Evolutionary conservation across 2,797 vertebrate species (phyloP), one percentile per base, ranked within the genome.

Genomic region (Cyprinodon diabolis): DNA sequence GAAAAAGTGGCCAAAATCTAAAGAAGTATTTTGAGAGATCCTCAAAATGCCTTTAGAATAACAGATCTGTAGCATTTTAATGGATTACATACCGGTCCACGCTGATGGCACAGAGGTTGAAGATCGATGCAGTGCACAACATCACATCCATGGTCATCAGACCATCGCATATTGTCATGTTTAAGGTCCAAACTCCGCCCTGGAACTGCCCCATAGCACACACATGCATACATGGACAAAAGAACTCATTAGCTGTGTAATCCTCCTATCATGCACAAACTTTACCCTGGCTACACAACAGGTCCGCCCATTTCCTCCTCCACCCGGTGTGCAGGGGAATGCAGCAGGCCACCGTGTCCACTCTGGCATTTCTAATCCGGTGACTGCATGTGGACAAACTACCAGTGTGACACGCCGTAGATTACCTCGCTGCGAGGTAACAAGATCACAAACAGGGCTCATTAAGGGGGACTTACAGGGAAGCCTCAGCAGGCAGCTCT

Each of bases 141-240:
- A 98, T 97, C 87, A 98, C 97, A 0, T 99, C 98, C 97, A 98
- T 97, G 83, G 97, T 96, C 98, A 98, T 97, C 85, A 99, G 95
- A 49, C 94, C 89, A 52, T 99, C 97, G 7, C 98, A 99, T 47
- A 97, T 72, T 56, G 90, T 82, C 0, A 90, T 93, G 87, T 96
- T 95, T 83, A 98, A 90, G 71, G 95, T 91, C 97, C 98, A 98
- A 66, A 96, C 93, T 0, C 97, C 98, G 14, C 96, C 97, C 92
- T 96, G 96, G 78, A 97, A 98, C 98, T 98, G 89, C 60, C 77
- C 74, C 57, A 35, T 79, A 69, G 81, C 69, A 81, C 68, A 84
- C 51, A 76, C 71, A 76, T 30, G 65, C 43, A 66, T 21, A 62
- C 51, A 66, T 40, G 40, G 7, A 43, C 40, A 72, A 66, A 52